Percentiles rank a stretch among this genome's conserved stretches.
These are phyloP conservation scores for Ascidia mentula DNA, from an alignment of 23 tunicate genomes.

Conservation along the genomic window DNA sequence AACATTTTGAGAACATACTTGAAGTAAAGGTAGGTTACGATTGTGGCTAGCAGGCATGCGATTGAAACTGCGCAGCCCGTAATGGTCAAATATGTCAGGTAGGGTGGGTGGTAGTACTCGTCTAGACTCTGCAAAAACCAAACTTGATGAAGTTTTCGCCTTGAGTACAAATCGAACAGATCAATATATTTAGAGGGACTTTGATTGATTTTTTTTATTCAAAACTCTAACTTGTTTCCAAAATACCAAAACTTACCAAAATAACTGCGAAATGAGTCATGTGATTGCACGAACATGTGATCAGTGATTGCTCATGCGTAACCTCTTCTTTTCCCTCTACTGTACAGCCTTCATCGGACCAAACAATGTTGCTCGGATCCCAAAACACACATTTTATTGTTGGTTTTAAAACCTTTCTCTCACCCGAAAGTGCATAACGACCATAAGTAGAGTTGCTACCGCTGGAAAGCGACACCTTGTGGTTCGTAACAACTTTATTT, in stretches of 20 bases:
- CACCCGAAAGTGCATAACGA: neutral
- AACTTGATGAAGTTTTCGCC: neutral
- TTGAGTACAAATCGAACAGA: too few species aligned
- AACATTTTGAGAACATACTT: constrained; percentile 38
- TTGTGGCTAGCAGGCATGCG: constrained; percentile 48
- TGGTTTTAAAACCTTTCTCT: constrained; percentile 3
- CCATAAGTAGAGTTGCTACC: neutral
- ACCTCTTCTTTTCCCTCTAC: constrained; percentile 9
- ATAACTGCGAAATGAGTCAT: constrained; percentile 83
- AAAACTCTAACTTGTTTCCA: neutral
- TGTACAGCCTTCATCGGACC: constrained; percentile 67
- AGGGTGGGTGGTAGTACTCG: constrained; percentile 52
- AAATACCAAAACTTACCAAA: constrained; percentile 49
- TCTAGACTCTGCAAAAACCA: constrained; percentile 50
- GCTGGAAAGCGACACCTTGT: neutral
- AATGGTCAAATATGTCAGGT: constrained; percentile 55
- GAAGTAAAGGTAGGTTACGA: constrained; percentile 60
- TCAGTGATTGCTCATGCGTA: neutral
- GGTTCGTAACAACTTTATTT: constrained; percentile 35
- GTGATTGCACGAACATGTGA: constrained; percentile 75
- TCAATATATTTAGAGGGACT: too few species aligned
- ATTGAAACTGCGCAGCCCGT: constrained; percentile 63
- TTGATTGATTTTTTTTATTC: too few species aligned
- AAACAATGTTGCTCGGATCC: constrained; percentile 43
- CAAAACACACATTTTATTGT: constrained; percentile 52